Evolutionary conservation across 2,797 vertebrate genomes (phyloP), one percentile per base, ranked within the genome.

Genomic region (Anguilla obscura): DNA sequence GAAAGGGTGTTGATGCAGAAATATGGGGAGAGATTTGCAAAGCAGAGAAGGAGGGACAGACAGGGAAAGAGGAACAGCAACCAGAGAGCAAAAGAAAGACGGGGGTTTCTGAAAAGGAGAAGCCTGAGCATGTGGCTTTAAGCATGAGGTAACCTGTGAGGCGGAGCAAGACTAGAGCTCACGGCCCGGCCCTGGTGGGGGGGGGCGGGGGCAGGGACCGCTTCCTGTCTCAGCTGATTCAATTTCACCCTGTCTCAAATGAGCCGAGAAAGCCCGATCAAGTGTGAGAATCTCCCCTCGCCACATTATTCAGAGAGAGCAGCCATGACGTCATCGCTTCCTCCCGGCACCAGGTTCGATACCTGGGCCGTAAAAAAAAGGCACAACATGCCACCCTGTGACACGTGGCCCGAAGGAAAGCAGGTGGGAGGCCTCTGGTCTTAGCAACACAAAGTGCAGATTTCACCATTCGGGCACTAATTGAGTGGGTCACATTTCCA

Each of bases 1-100:
- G 18, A 5, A 33, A 74, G 30, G 30, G 36, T 30, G 30, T 0
- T 10, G 5, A 74, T 3, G 3, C 27, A 74, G 69, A 74, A 36
- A 74, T 33, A 12, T 33, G 12, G 30, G 27, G 1, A 36, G 9
- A 74, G 27, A 74, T 36, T 14, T 66, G n/a, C 3, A 79, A 45
- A 45, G 36, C 16, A 45, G 5, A 45, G 1, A 40, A 14, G 16
- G 69, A 71, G 69, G 27, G 36, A n/a, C n/a, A 74, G 90, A 90
- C 91, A 90, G 89, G 89, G 90, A 91, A 89, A 89, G 92, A 36
- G 85, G 66, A 63, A 30, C 0, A 40, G 83, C 91, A 79, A 89
- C 89, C 52, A n/a, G 76, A 80, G 18, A 48, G 40, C 16, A 50
- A 50, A 21, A 50, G 9, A 1, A 10, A 40, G 3, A 21, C 0